phyloP scores from a whole-genome alignment of 2,113 vertebrate species.

The Bombycilla garrulus region DNA sequence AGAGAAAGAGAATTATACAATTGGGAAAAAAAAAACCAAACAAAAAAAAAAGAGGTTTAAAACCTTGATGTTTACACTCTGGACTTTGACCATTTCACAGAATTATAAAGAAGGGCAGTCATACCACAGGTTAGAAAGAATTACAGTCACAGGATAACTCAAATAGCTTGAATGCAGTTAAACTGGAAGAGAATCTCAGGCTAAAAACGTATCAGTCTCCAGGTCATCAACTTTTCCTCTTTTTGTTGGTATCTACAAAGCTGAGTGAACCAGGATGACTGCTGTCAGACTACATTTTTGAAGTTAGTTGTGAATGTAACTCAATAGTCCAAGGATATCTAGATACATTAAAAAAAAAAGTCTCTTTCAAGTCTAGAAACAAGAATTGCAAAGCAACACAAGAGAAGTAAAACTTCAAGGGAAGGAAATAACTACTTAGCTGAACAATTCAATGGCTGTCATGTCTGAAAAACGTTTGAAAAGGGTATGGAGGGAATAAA shows the following conservation, averaged over 20 bases:
- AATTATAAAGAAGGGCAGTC: neutral
- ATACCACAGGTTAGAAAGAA: neutral
- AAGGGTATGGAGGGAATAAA: neutral
- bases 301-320: neutral
- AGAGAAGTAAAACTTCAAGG: neutral
- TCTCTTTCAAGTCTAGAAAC: neutral
- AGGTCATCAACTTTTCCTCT: neutral
- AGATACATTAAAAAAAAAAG: neutral
- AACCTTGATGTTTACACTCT: neutral
- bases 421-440: neutral
- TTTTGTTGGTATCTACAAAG: neutral
- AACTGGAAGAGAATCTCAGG: neutral
- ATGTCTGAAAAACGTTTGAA: neutral
- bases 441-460: neutral
- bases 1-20: neutral
- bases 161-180: neutral
- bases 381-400: neutral
- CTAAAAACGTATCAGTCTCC: neutral
- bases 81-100: neutral
- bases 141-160: neutral
- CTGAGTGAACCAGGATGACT: neutral
- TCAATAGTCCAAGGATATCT: neutral
- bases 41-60: neutral
- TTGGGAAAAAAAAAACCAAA: no score
- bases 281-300: neutral